Percentiles rank a stretch among this genome's conserved stretches.
Evolutionary conservation across 2,113 vertebrate genomes (phyloP).

Genomic region (Colaptes auratus): DNA sequence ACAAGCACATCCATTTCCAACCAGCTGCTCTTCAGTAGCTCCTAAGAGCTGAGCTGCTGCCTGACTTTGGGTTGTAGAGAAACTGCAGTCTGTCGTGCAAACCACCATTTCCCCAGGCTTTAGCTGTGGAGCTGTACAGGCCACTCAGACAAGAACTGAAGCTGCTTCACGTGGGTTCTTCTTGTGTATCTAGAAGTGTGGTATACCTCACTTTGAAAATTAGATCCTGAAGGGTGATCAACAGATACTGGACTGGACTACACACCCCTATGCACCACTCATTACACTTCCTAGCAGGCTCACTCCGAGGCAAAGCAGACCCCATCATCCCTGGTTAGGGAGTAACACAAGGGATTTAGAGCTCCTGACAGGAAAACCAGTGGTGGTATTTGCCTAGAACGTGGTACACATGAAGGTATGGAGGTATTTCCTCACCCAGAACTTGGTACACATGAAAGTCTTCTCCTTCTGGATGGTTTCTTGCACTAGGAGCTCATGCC

Average conservation of each 20-base stretch:
- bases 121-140: background rate
- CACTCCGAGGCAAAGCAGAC: background rate
- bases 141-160: background rate
- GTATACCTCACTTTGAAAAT: background rate
- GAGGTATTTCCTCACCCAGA: too few species aligned
- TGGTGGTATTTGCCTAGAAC: background rate
- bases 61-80: background rate
- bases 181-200: background rate
- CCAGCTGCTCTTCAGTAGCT: background rate
- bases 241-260: background rate
- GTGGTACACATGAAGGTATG: constrained; percentile 40
- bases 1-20: background rate
- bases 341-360: background rate
- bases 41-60: background rate
- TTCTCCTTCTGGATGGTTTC: constrained; percentile 43
- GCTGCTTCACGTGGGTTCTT: background rate
- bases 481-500: background rate
- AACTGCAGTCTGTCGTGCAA: background rate
- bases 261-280: background rate
- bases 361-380: background rate
- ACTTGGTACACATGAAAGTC: constrained; percentile 40
- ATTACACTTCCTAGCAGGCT: background rate
- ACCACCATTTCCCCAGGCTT: background rate
- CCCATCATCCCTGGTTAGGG: background rate
- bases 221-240: background rate